Evolutionary conservation across 2,797 vertebrate genomes (phyloP).

Genomic region (Brotula barbata): DNA sequence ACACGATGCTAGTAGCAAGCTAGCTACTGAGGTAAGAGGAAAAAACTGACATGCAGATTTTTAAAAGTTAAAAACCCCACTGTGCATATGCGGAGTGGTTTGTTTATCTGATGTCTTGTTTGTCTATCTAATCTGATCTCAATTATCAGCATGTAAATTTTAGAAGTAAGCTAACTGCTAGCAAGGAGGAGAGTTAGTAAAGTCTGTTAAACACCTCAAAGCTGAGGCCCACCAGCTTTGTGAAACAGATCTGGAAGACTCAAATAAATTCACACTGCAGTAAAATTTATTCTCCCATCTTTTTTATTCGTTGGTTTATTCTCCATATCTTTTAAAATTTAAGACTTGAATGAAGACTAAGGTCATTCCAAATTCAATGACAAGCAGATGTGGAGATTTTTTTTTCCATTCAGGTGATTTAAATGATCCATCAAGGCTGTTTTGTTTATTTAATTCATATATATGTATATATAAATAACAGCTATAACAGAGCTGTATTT

Average conservation of each 20-base stretch:
- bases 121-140: not conserved
- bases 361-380: too few species aligned
- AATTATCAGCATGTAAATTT: not conserved
- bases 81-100: rapidly evolving
- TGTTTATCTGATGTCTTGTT: not conserved
- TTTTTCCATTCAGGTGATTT: not conserved
- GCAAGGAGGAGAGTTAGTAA: slow-evolving; percentile 12
- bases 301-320: too few species aligned
- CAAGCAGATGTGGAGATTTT: too few species aligned
- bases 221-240: slow-evolving; percentile 50
- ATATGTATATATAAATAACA: too few species aligned
- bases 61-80: not conserved
- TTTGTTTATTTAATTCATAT: too few species aligned
- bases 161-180: not conserved
- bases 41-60: not conserved
- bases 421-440: not conserved
- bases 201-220: slow-evolving; percentile 42
- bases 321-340: too few species aligned
- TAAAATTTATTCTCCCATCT: not conserved
- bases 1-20: slow-evolving; percentile 63
- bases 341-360: not conserved
- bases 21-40: slow-evolving; percentile 60
- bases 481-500: too few species aligned
- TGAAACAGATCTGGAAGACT: slow-evolving; percentile 7
- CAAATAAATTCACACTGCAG: not conserved